These are phyloP conservation scores for Andrena chrysosceles DNA, from an alignment of 2,888 invertebrate genomes.

Conservation along the genomic window DNA sequence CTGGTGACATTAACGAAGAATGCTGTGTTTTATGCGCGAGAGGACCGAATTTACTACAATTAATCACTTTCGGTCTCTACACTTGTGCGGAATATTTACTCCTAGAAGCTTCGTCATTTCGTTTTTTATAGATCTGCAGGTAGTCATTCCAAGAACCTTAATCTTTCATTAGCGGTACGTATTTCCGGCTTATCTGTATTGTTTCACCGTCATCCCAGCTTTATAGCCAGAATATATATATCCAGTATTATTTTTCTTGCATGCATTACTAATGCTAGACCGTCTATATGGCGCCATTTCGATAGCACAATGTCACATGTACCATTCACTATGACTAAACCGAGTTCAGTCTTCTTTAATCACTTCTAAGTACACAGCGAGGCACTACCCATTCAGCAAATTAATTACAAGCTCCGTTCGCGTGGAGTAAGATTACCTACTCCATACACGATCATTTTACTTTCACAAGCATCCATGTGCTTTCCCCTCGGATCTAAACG, in stretches of 20 bases:
- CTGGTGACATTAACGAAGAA: too few species aligned
- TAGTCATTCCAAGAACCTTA: background rate
- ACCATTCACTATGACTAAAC: background rate
- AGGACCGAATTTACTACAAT: too few species aligned
- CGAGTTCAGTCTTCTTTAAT: background rate
- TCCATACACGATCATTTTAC: too few species aligned
- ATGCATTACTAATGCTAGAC: background rate
- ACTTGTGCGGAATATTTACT: too few species aligned
- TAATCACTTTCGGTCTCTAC: too few species aligned
- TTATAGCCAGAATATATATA: background rate
- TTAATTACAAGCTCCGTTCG: background rate
- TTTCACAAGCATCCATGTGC: too few species aligned
- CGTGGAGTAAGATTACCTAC: background rate
- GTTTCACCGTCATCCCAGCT: constrained; percentile 1
- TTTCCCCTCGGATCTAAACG: too few species aligned
- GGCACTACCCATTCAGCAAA: too few species aligned
- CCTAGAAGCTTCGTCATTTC: background rate
- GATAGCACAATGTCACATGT: background rate
- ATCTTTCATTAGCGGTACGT: background rate
- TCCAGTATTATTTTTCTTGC: background rate
- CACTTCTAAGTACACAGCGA: background rate
- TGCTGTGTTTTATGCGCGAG: too few species aligned
- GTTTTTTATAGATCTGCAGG: background rate
- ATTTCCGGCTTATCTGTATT: background rate
- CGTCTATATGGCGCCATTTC: background rate